Base-by-base conservation (phyloP, 2,888 invertebrate genomes). In the Andrena minutula region DNA sequence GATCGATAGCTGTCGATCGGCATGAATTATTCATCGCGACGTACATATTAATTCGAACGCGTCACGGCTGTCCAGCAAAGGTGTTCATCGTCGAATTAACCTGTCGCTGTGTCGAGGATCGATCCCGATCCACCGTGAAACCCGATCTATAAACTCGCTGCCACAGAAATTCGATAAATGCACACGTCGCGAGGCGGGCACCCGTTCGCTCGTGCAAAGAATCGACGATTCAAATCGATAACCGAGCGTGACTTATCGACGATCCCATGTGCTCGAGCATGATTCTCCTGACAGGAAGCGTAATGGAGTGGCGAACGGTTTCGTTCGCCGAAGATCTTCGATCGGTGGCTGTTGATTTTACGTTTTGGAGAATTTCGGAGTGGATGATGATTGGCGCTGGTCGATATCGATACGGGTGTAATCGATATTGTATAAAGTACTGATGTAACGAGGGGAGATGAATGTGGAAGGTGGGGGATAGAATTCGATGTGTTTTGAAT, bases 1-100 rank as follows among this genome's bases (percentile, higher is more conserved):
- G 81, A 87, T 85, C 87, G 85, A 83, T 87, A 79, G 87, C 73
- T 76, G 66, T 76, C 76, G 85, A 83, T 85, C 85, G 70, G 2
- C 68, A 87, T 87, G 85, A 87, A 87, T 87, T 87, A 87, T 85
- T 87, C 85, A 87, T 83, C 58, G 65, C 61, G 35, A 69, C 60
- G 83, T 87, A 69, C 60, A 80, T 87, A 87, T 87, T 87, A 85
- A 87, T 87, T 87, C 75, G 81, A 87, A 73, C 79, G 80, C 83
- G 76, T 76, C 80, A 85, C 78, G 74, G 76, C 76, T 72, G 85
- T 86, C 78, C 77, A 16, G 61, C 66, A 63, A 74, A 77, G 72
- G 78, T 83, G 85, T 81, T 87, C 85, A 73, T 85, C 79, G 80
- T 61, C 72, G 85, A 83, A 87, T 87, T 85, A 87, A 87, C 76